These are phyloP conservation scores for Muscicapa adusta DNA, from an alignment of 2,113 vertebrate genomes.

Conservation along the genomic window DNA sequence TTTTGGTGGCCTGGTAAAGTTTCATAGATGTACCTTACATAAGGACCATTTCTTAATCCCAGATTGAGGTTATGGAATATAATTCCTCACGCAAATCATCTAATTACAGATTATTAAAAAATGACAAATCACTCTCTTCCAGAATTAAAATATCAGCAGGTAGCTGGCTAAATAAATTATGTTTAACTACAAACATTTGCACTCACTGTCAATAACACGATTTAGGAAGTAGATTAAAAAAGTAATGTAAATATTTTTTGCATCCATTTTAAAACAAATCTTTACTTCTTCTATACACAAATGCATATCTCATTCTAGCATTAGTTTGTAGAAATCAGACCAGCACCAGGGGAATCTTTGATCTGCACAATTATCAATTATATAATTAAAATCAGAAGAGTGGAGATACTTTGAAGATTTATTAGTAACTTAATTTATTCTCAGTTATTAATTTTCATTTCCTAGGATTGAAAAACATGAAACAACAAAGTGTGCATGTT, in stretches of 20 bases:
- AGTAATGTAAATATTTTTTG: not conserved
- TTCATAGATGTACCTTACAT: fast-evolving
- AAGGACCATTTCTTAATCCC: not conserved
- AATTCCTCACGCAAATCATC: not conserved
- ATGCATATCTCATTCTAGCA: not conserved
- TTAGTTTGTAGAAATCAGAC: not conserved
- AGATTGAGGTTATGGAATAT: not conserved
- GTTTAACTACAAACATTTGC: not conserved
- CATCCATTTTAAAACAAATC: not conserved
- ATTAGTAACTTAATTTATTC: constrained; percentile 26
- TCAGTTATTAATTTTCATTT: not conserved
- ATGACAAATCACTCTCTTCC: not conserved
- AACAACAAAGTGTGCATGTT: not conserved
- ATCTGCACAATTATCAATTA: constrained; percentile 23
- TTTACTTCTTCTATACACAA: not conserved
- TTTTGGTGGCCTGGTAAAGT: not conserved
- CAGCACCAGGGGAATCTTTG: not conserved
- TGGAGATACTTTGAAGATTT: not conserved
- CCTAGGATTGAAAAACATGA: not conserved
- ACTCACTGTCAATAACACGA: not conserved
- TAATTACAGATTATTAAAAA: not conserved
- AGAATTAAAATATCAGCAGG: not conserved
- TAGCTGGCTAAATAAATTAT: not conserved
- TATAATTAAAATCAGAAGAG: not conserved
- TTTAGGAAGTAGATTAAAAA: not conserved